Percentiles rank a stretch among this genome's conserved stretches.
These are phyloP conservation scores for Neostethus bicornis DNA, from an alignment of 2,797 vertebrate genomes.

Conservation along the genomic window DNA sequence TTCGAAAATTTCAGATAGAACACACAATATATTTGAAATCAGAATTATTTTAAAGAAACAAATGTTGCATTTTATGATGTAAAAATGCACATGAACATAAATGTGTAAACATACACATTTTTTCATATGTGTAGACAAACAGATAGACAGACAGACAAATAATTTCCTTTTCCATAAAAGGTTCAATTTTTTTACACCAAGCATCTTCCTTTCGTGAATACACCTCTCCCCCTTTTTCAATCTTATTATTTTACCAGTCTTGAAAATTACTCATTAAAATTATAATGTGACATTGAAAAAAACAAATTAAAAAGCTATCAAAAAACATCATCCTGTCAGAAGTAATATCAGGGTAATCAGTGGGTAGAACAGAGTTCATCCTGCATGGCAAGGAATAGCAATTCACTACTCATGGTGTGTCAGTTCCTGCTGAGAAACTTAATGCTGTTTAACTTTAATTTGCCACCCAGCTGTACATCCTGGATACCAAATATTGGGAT, in stretches of 20 bases:
- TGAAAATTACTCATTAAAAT: background rate
- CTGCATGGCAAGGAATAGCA: background rate
- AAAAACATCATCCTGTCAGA: background rate
- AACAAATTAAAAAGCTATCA: background rate
- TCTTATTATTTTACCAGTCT: background rate
- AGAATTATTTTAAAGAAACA: too few species aligned
- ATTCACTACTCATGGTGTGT: background rate
- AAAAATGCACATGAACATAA: too few species aligned
- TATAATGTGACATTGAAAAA: background rate
- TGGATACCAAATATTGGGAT: constrained; percentile 18
- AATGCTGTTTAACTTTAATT: constrained; percentile 21
- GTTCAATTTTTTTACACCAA: too few species aligned
- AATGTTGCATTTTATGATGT: too few species aligned
- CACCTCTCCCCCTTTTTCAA: too few species aligned
- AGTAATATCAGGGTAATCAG: background rate
- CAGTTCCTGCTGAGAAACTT: constrained; percentile 4
- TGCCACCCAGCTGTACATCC: constrained; percentile 25
- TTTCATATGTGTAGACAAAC: too few species aligned
- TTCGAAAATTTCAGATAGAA: too few species aligned
- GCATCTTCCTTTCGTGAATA: too few species aligned
- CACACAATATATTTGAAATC: too few species aligned
- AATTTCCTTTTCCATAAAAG: too few species aligned
- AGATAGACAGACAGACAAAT: too few species aligned
- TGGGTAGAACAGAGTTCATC: constrained; percentile 1
- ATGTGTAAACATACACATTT: too few species aligned